Evolutionary conservation across 2,888 invertebrate genomes (phyloP).

Genomic region (Xanthostigma xanthostigma): DNA sequence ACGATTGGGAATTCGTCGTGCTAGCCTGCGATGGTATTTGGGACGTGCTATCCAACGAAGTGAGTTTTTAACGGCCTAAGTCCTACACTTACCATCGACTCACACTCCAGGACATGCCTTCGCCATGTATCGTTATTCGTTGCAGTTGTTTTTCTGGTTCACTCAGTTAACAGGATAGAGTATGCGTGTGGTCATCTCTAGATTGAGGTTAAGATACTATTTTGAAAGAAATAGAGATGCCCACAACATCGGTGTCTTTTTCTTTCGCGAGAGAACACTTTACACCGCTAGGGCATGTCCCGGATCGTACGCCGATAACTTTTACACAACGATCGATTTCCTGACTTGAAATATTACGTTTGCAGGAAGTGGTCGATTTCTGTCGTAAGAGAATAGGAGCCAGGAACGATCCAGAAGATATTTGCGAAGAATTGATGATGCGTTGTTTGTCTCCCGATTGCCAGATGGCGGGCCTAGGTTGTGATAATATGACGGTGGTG

Average conservation of each 20-base stretch:
- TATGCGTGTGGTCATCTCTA: too few relatives aligned
- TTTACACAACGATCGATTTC: not conserved
- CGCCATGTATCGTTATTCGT: too few relatives aligned
- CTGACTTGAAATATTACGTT: slow-evolving; percentile 3
- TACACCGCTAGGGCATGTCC: too few relatives aligned
- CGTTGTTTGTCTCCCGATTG: slow-evolving; percentile 94
- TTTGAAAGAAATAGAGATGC: too few relatives aligned
- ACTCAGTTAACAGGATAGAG: too few relatives aligned
- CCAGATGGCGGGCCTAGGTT: slow-evolving; percentile 91
- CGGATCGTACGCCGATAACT: too few relatives aligned
- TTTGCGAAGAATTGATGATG: slow-evolving; percentile 92
- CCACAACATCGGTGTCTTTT: too few relatives aligned
- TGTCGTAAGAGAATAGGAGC: slow-evolving; percentile 68
- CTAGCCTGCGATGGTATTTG: slow-evolving; percentile 98
- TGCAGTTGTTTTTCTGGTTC: too few relatives aligned
- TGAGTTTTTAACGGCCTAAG: slow-evolving; percentile 17
- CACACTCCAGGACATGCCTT: too few relatives aligned
- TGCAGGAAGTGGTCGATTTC: slow-evolving; percentile 75
- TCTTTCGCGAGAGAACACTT: too few relatives aligned
- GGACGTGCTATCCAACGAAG: slow-evolving; percentile 92
- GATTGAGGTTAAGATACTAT: too few relatives aligned
- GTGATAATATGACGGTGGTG: slow-evolving; percentile 98
- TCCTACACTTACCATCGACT: too few relatives aligned
- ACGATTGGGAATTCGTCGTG: slow-evolving; percentile 93
- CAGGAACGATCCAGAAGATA: slow-evolving; percentile 79